These are phyloP conservation scores for Lepus townsendii DNA, from an alignment of 2,797 vertebrate species.

Conservation along the genomic window DNA sequence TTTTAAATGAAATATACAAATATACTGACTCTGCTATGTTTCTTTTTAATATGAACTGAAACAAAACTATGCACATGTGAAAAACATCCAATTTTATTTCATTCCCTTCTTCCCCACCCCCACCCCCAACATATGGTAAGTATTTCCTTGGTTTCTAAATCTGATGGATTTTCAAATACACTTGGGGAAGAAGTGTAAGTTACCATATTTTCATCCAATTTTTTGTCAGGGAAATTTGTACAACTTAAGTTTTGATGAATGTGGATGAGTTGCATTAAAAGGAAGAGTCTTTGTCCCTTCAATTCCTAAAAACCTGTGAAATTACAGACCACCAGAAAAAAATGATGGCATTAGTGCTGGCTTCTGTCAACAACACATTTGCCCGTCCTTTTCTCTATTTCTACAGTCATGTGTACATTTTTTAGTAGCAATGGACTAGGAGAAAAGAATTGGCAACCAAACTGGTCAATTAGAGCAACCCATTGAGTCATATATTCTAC, in stretches of 20 bases:
- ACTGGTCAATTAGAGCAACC: conserved; percentile 32
- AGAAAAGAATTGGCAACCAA: conserved; percentile 48
- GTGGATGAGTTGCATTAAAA: conserved; percentile 71
- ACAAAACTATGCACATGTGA: conserved; percentile 78
- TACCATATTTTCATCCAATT: conserved; percentile 63
- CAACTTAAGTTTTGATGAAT: conserved; percentile 68
- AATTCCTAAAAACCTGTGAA: conserved; percentile 55
- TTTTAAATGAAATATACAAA: conserved; percentile 75
- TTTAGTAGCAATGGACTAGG: neutral
- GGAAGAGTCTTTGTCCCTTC: conserved; percentile 68
- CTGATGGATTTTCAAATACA: conserved; percentile 81
- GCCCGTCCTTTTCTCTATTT: neutral
- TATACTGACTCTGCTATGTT: conserved; percentile 59
- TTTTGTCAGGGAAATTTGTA: conserved; percentile 79
- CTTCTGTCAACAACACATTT: conserved; percentile 64
- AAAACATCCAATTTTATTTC: conserved; percentile 73
- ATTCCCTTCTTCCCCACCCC: neutral
- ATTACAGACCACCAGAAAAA: conserved; percentile 55
- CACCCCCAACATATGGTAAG: conserved; percentile 79
- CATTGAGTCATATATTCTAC: conserved; percentile 18
- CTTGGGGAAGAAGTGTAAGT: conserved; percentile 82
- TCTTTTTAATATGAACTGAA: conserved; percentile 81
- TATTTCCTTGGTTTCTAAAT: conserved; percentile 84
- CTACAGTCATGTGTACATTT: neutral
- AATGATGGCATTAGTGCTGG: conserved; percentile 63